phyloP scores from a whole-genome alignment of 1,140 invertebrate species.

The Listronotus oregonensis region DNA sequence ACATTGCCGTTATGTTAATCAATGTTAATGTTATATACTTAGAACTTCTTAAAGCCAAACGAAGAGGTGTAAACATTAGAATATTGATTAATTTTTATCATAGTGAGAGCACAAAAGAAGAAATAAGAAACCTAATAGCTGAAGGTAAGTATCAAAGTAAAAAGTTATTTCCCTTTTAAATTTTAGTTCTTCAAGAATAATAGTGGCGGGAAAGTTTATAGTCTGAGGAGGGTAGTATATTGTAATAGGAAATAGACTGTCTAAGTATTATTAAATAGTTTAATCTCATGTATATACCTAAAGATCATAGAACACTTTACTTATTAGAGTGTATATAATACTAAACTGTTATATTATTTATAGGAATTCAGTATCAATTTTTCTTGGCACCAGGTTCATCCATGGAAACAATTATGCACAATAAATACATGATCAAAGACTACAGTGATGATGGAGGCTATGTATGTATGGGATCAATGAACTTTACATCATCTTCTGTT shows the following conservation, averaged over 20 bases:
- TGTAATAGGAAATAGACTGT: too few relatives aligned
- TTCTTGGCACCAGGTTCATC: not conserved
- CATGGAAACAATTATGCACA: constrained; percentile 21
- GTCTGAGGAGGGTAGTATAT: too few relatives aligned
- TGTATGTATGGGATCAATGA: constrained; percentile 43
- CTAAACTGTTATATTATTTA: not conserved
- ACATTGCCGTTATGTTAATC: constrained; percentile 19
- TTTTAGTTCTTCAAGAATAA: too few relatives aligned
- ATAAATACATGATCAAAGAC: constrained; percentile 47
- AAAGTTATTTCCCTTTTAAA: too few relatives aligned
- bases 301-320: too few relatives aligned
- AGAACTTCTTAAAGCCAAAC: constrained; percentile 11
- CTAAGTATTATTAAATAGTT: too few relatives aligned
- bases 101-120: not conserved
- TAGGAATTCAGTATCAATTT: constrained; percentile 22
- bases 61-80: constrained; percentile 17
- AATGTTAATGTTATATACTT: constrained; percentile 9
- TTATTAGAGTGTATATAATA: too few relatives aligned
- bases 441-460: constrained; percentile 29
- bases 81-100: constrained; percentile 19
- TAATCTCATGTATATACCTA: too few relatives aligned
- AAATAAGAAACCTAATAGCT: constrained; percentile 1
- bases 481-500: constrained; percentile 35
- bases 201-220: too few relatives aligned
- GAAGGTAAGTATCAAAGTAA: constrained; percentile 5